Evolutionary conservation across 2,888 invertebrate genomes (phyloP).

Genomic region (Tricholauxania praeusta): DNA sequence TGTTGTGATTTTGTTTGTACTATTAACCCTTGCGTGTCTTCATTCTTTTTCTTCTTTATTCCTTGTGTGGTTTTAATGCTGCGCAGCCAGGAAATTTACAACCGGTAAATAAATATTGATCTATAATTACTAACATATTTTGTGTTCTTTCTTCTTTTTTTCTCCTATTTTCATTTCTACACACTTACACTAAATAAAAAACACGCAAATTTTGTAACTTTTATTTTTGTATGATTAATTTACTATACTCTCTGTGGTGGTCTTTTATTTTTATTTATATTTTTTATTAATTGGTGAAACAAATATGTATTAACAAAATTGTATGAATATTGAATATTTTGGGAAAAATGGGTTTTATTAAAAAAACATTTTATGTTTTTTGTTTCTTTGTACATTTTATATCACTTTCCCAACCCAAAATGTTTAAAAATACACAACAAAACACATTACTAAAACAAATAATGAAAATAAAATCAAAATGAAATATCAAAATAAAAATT

Average conservation of each 20-base stretch:
- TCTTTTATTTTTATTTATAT: conserved; percentile 4
- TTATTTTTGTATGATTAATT: neutral
- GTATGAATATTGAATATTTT: conserved; percentile 36
- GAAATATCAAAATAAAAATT: neutral
- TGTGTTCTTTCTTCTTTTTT: conserved; percentile 55
- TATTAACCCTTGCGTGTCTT: conserved; percentile 27
- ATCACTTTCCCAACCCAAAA: conserved; percentile 38
- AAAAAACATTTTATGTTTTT: conserved; percentile 52
- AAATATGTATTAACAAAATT: conserved; percentile 17
- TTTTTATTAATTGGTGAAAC: neutral
- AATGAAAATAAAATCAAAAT: neutral
- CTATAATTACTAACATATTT: conserved; percentile 60
- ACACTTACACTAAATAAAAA: conserved; percentile 12
- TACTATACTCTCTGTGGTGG: conserved; percentile 23
- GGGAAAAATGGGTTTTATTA: conserved; percentile 49
- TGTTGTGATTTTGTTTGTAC: conserved; percentile 13
- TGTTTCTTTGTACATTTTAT: conserved; percentile 51
- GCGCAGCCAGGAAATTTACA: conserved; percentile 66
- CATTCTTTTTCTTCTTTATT: conserved; percentile 35
- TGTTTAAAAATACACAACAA: neutral
- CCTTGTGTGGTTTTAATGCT: conserved; percentile 42
- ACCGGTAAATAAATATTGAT: conserved; percentile 63
- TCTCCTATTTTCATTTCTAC: conserved; percentile 46
- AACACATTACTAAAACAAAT: neutral
- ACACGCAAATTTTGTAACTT: neutral